A percentile compares a stretch with the other conserved stretches of the same genome.
Conservation (phyloP, 1,140 invertebrate species). For the Drosophila mayri region DNA sequence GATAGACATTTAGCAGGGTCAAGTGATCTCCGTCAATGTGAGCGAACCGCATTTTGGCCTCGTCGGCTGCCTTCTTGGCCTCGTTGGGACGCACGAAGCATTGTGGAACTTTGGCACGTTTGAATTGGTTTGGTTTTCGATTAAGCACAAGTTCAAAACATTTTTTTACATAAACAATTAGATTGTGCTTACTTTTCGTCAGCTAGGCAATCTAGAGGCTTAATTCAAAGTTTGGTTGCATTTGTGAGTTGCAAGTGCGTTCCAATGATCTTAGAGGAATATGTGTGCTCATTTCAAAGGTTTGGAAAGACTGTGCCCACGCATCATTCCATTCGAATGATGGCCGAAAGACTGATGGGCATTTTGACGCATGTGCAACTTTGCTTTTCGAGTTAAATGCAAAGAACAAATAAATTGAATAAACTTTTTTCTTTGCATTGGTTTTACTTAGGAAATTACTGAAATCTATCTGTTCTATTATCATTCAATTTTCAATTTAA, state of each 20-base stretch:
- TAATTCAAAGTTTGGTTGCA: constrained; percentile 79
- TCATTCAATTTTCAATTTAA: constrained; percentile 53
- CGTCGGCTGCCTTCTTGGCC: constrained; percentile 99
- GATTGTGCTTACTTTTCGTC: constrained; percentile 75
- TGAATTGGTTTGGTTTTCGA: constrained; percentile 72
- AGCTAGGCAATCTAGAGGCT: constrained; percentile 77
- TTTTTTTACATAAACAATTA: constrained; percentile 65
- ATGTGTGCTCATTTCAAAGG: not conserved
- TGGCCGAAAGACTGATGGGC: not conserved
- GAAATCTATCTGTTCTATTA: not conserved
- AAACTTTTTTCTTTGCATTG: constrained; percentile 80
- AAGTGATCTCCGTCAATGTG: constrained; percentile 99
- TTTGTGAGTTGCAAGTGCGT: constrained; percentile 81
- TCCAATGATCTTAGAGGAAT: not conserved
- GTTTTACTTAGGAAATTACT: constrained; percentile 27
- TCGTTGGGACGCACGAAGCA: constrained; percentile 99
- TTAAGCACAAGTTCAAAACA: constrained; percentile 72
- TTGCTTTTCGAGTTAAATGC: constrained; percentile 78
- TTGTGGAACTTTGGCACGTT: constrained; percentile 94
- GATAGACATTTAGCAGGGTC: constrained; percentile 99
- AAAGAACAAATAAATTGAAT: constrained; percentile 84
- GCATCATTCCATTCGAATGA: constrained; percentile 54
- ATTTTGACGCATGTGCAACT: constrained; percentile 71
- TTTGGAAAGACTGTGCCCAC: constrained; percentile 3
- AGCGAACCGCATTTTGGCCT: constrained; percentile 99